phyloP scores from a whole-genome alignment of 2,888 invertebrate genomes.

The Automeris io region DNA sequence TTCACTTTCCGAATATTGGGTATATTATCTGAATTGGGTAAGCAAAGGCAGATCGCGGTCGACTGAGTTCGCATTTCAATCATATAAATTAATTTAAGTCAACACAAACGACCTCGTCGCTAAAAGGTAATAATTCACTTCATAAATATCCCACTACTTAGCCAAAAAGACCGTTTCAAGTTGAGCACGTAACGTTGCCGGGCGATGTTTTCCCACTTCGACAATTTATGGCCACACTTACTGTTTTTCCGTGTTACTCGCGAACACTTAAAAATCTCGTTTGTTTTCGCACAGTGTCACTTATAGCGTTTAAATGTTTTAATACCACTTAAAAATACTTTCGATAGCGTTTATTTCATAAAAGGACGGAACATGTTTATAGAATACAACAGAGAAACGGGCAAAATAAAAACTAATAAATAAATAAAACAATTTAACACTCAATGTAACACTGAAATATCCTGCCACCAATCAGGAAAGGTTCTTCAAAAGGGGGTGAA shows the following conservation, averaged over 20 bases:
- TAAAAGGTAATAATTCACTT: slow-evolving; percentile 4
- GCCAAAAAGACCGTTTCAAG: slow-evolving; percentile 8
- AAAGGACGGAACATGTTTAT: too few relatives aligned
- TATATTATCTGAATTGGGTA: too few relatives aligned
- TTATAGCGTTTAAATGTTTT: slow-evolving; percentile 16
- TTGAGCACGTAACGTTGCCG: slow-evolving; percentile 9
- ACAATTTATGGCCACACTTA: slow-evolving; percentile 69
- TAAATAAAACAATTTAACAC: too few relatives aligned
- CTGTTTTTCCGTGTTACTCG: slow-evolving; percentile 41
- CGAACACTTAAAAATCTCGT: slow-evolving; percentile 58
- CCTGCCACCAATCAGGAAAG: too few relatives aligned
- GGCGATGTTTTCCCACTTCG: slow-evolving; percentile 44
- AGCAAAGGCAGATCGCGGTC: too few relatives aligned
- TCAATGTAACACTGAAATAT: too few relatives aligned
- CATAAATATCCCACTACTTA: slow-evolving; percentile 7
- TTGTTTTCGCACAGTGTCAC: slow-evolving; percentile 19
- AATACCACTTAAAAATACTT: neutral
- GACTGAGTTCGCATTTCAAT: too few relatives aligned
- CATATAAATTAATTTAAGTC: neutral
- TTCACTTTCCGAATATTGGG: too few relatives aligned
- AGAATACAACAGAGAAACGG: too few relatives aligned
- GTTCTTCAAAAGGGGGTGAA: too few relatives aligned
- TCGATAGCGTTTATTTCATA: too few relatives aligned
- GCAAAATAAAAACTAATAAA: too few relatives aligned
- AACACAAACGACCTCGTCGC: neutral